Conservation (phyloP, 2,888 invertebrate species). For the Furcula furcula region DNA sequence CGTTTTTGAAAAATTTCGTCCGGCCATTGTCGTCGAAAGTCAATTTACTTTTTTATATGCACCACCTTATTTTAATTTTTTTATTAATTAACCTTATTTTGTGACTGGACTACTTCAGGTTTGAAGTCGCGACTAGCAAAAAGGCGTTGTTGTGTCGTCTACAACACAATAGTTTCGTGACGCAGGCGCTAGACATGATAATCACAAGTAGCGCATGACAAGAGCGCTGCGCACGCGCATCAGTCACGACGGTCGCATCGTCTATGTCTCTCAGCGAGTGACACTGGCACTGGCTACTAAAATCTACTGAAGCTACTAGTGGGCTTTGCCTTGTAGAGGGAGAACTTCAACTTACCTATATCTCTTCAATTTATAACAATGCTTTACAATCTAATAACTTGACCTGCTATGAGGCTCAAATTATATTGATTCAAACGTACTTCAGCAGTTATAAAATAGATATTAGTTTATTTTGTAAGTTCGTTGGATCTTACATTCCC, state of each 20-base stretch:
- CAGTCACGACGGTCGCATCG: conserved; percentile 58
- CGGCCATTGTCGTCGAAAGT: conserved; percentile 22
- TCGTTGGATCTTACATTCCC: too few relatives aligned
- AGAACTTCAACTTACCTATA: too few relatives aligned
- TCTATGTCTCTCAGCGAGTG: conserved; percentile 54
- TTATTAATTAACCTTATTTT: conserved; percentile 47
- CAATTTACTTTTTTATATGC: conserved; percentile 26
- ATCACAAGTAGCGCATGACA: conserved; percentile 75
- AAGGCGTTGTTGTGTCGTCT: conserved; percentile 25
- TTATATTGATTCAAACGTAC: too few relatives aligned
- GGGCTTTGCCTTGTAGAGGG: too few relatives aligned
- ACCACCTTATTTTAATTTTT: conserved; percentile 25
- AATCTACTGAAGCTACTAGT: conserved; percentile 25
- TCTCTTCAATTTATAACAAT: too few relatives aligned
- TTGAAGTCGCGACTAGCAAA: conserved; percentile 39
- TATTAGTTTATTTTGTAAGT: too few relatives aligned
- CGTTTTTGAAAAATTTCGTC: conserved; percentile 12
- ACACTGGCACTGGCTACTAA: too few relatives aligned
- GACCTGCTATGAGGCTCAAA: too few relatives aligned
- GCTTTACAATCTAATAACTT: too few relatives aligned
- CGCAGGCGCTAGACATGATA: conserved; percentile 65
- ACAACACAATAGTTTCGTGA: conserved; percentile 46
- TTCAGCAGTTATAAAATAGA: too few relatives aligned
- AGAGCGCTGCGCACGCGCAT: conserved; percentile 61
- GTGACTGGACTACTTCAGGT: conserved; percentile 29